Base-by-base conservation (phyloP, 2,113 vertebrate species). In the Thalassoma bifasciatum region DNA sequence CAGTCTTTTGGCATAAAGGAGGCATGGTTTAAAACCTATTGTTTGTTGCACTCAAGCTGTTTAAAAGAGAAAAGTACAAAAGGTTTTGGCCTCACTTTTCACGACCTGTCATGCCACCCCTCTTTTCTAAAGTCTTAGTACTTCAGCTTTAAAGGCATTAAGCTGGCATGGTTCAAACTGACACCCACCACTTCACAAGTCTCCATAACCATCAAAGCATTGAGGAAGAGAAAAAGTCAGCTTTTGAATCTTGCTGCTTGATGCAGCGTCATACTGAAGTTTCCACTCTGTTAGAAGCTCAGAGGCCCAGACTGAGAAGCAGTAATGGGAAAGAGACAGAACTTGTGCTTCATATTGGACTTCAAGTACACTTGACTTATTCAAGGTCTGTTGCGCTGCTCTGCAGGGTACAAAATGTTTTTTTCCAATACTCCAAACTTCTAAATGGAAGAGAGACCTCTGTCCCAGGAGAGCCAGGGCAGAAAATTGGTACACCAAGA, bases 241-340 rank as follows among this genome's bases (percentile, higher is more conserved):
- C 57, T 46, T 0, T 69, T 58, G 46, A 61, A 61, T 76, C 82
- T 78, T 69, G 79, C 54, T 4, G 0, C 22, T 52, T 44, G 49
- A 73, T 53, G 51, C 38, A 53, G 63, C 23, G 2, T 77, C 75
- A 78, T 82, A 14, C 40, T 19, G 16, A 14, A 16, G 14, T 44
- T 44, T 14, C 13, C 5, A 16, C 42, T 14, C 16, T 44, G 13
- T 44, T 44, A 14, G 13, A 17, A 44, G 16, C 14, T 44, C 42
- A 44, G 42, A 44, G 74, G 72, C 54, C 62, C 56, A 64, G 49
- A 53, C 53, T 71, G 58, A 87, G 50, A 52, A 36, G 38, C 0
- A 66, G 53, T 69, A 84, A 83, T 65, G 49, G 62, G 72, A 60
- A 56, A 52, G 53, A 67, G 14, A 30, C 11, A 21, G n/a, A 50